Conservation (phyloP, 2,113 vertebrate genomes). For the Mobula hypostoma region DNA sequence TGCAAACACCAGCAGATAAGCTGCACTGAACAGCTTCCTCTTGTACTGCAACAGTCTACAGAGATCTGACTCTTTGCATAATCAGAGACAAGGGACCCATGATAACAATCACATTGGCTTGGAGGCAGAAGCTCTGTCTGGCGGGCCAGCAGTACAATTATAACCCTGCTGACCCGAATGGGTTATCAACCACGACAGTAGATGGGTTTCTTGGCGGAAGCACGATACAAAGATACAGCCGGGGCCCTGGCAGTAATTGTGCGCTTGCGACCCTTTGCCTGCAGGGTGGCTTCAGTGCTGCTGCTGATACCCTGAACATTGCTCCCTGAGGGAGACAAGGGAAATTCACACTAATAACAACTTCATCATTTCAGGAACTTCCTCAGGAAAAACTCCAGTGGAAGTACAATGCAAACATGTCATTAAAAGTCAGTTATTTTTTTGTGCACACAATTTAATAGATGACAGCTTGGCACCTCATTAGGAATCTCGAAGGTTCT, state of each 20-base stretch:
- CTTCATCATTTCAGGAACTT: not conserved
- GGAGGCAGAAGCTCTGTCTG: not conserved
- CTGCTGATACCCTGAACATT: not conserved
- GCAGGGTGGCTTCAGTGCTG: not conserved
- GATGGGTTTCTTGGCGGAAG: not conserved
- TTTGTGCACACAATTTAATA: slow-evolving; percentile 26
- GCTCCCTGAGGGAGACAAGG: not conserved
- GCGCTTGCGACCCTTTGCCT: not conserved
- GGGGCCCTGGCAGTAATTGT: too few relatives aligned
- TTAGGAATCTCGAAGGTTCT: slow-evolving; percentile 2
- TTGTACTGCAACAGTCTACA: not conserved
- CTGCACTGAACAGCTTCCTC: not conserved
- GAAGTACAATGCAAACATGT: not conserved
- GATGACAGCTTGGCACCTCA: slow-evolving; percentile 10
- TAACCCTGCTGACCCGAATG: not conserved
- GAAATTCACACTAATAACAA: not conserved
- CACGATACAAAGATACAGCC: too few relatives aligned
- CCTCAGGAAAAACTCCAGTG: not conserved
- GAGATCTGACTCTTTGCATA: not conserved
- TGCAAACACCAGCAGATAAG: not conserved
- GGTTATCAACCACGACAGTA: not conserved
- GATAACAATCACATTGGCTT: not conserved
- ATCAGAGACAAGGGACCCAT: not conserved
- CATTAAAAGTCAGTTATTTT: slow-evolving; percentile 12
- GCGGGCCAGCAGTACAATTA: not conserved